Percentiles rank a stretch among this genome's conserved stretches.
Evolutionary conservation across 2,113 vertebrate genomes (phyloP).

Genomic region (Pelmatolapia mariae): DNA sequence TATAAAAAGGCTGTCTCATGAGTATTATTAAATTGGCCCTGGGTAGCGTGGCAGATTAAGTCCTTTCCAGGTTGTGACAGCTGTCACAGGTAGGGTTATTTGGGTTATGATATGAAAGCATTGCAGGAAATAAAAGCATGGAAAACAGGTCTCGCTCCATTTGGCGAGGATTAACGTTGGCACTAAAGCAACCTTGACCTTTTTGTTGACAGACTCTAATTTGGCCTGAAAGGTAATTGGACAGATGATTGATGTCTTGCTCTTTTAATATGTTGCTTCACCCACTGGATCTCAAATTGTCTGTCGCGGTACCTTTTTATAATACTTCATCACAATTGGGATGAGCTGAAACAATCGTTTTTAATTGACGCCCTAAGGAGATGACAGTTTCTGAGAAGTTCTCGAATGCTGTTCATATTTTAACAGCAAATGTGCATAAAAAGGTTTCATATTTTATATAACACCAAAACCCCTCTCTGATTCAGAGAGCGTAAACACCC

Average conservation of each 20-base stretch:
- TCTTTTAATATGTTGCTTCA: constrained; percentile 57
- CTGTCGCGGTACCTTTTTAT: constrained; percentile 24
- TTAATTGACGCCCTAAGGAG: not conserved
- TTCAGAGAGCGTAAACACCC: not conserved
- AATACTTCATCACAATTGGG: constrained; percentile 19
- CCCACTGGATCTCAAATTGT: constrained; percentile 33
- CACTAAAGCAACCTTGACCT: constrained; percentile 36
- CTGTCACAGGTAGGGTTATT: constrained; percentile 16
- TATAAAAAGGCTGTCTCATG: not conserved
- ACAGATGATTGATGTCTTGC: constrained; percentile 49
- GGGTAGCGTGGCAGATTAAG: constrained; percentile 1
- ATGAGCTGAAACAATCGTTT: not conserved
- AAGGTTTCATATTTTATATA: not conserved
- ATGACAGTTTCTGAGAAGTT: not conserved
- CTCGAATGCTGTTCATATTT: not conserved
- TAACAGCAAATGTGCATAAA: not conserved
- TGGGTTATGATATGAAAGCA: not conserved
- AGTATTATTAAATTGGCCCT: constrained; percentile 16
- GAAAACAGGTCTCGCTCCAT: not conserved
- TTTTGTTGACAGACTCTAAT: constrained; percentile 46
- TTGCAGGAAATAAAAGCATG: not conserved
- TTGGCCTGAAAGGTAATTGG: constrained; percentile 58
- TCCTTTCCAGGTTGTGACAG: not conserved
- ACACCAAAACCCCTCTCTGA: not conserved
- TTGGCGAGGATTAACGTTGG: not conserved